These are phyloP conservation scores for Pemphredon lugubris DNA, from an alignment of 2,888 invertebrate genomes.

Conservation along the genomic window DNA sequence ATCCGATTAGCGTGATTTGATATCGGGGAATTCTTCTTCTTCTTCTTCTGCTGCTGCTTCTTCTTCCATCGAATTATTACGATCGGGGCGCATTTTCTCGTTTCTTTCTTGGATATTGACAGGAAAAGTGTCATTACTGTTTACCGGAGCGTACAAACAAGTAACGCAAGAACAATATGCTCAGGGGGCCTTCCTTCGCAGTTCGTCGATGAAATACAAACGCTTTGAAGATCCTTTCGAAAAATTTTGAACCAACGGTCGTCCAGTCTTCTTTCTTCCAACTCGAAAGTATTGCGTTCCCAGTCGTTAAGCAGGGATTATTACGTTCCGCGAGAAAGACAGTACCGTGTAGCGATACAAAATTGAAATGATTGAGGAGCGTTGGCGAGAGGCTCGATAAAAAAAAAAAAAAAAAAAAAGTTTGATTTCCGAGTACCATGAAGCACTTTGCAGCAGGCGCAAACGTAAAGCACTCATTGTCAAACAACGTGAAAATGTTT, in stretches of 20 bases:
- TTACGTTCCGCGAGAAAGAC: too few species aligned
- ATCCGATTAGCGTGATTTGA: conserved; percentile 27
- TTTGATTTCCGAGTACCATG: too few species aligned
- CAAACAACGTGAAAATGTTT: conserved; percentile 21
- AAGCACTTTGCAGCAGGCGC: not conserved
- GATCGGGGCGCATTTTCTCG: conserved; percentile 3
- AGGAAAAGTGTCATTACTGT: conserved; percentile 7
- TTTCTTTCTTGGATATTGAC: conserved; percentile 9
- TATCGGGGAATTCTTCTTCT: conserved; percentile 18
- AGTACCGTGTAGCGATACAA: not conserved
- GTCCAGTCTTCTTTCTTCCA: too few species aligned
- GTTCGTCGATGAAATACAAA: not conserved
- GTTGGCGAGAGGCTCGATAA: not conserved
- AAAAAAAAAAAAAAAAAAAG: too few species aligned
- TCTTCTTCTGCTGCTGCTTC: not conserved
- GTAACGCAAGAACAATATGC: not conserved
- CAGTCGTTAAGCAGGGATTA: too few species aligned
- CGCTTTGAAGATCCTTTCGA: too few species aligned
- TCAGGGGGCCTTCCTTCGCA: not conserved
- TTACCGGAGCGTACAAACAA: not conserved
- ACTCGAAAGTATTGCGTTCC: too few species aligned
- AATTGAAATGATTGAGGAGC: not conserved
- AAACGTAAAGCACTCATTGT: not conserved
- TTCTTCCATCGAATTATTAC: conserved; percentile 4
- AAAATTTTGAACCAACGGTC: too few species aligned